phyloP scores from a whole-genome alignment of 2,113 vertebrate species.

The Gobius niger region DNA sequence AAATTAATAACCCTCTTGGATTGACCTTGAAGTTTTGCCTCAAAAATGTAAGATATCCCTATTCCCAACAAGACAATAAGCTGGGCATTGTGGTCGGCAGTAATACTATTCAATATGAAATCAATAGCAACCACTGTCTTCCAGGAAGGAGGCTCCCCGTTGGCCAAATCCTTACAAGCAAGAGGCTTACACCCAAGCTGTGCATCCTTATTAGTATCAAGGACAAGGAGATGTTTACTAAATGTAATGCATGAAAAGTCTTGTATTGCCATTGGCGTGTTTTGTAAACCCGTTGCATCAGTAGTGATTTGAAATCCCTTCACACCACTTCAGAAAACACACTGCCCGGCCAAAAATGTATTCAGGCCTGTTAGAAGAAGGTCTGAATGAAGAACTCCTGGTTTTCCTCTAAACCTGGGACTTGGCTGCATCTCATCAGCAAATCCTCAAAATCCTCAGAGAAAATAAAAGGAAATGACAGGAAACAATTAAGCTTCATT shows the following conservation, averaged over 20 bases:
- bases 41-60: slow-evolving; percentile 19
- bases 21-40: slow-evolving; percentile 27
- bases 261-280: not conserved
- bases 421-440: not conserved
- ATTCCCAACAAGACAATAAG: slow-evolving; percentile 9
- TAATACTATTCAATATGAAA: slow-evolving; percentile 28
- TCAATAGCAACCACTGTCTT: slow-evolving; percentile 32
- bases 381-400: not conserved
- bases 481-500: slow-evolving; percentile 62
- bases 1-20: slow-evolving; percentile 11
- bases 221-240: slow-evolving; percentile 8
- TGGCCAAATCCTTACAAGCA: slow-evolving; percentile 21
- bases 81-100: slow-evolving; percentile 11
- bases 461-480: slow-evolving; percentile 66
- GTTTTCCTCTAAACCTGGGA: slow-evolving; percentile 6
- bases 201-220: slow-evolving; percentile 15
- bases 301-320: not conserved
- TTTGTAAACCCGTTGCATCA: slow-evolving; percentile 1
- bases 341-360: too few species aligned
- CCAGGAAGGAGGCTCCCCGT: slow-evolving; percentile 21
- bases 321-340: too few species aligned
- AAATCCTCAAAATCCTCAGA: slow-evolving; percentile 19
- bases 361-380: too few species aligned
- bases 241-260: not conserved
- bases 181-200: not conserved